Evolutionary conservation across 64 coral and sea anemone genomes (phyloP).

Genomic region (Catalaphyllia jardinei): DNA sequence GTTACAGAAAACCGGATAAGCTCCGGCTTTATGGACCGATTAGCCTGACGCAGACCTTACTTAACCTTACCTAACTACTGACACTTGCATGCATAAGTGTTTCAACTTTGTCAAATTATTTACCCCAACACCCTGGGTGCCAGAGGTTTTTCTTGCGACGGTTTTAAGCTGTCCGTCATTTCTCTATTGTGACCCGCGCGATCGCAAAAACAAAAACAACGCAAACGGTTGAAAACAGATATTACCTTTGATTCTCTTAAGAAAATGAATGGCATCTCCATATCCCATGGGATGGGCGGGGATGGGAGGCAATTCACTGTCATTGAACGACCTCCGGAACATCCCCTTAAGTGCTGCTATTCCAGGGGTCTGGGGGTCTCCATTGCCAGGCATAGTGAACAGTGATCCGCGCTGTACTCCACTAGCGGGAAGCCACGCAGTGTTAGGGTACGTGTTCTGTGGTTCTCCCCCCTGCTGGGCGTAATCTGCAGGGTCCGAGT

Average conservation of each 20-base stretch:
- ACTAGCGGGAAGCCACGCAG: constrained; percentile 68
- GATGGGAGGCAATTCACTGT: constrained; percentile 69
- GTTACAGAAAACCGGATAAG: no score
- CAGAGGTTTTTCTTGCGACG: no score
- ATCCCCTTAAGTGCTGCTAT: constrained; percentile 64
- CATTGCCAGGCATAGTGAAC: constrained; percentile 53
- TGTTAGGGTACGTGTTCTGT: constrained; percentile 68
- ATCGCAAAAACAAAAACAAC: no score
- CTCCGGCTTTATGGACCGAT: no score
- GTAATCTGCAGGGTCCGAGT: constrained; percentile 83
- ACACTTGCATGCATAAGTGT: no score
- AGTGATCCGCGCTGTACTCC: constrained; percentile 68
- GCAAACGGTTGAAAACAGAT: neutral
- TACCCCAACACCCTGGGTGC: no score
- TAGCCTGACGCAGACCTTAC: no score
- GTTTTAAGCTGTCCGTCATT: no score
- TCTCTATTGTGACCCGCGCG: no score
- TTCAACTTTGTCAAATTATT: no score
- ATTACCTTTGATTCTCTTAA: constrained; percentile 58
- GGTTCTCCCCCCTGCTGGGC: constrained; percentile 46
- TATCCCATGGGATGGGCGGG: constrained; percentile 88
- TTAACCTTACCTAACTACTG: no score
- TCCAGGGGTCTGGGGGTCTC: constrained; percentile 77
- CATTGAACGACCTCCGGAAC: constrained; percentile 50
- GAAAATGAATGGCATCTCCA: constrained; percentile 68